A percentile compares a stretch with the other conserved stretches of the same genome.
Evolutionary conservation across 2,797 vertebrate genomes (phyloP).

Genomic region (Tokudaia tokunoshimensis): DNA sequence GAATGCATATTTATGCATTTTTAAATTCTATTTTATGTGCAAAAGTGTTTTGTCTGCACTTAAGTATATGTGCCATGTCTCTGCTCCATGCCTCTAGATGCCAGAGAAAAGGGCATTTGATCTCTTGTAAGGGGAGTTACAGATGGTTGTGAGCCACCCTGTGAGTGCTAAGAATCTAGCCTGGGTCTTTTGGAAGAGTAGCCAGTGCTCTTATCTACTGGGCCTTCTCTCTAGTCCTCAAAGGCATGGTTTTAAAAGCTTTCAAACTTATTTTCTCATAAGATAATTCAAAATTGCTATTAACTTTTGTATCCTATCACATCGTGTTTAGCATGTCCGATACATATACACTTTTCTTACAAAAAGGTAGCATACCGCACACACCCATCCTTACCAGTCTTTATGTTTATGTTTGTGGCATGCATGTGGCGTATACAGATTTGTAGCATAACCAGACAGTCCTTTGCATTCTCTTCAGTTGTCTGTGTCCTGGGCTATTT

Average conservation of each 20-base stretch:
- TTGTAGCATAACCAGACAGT: not conserved
- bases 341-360: not conserved
- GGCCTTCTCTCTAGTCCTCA: not conserved
- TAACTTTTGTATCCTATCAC: not conserved
- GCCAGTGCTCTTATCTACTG: not conserved
- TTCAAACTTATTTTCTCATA: not conserved
- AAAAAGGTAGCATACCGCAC: not conserved
- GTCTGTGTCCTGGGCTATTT: too few species aligned
- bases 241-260: not conserved
- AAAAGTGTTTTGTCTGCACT: not conserved
- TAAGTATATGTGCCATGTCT: not conserved
- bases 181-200: not conserved
- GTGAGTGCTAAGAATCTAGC: not conserved
- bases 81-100: not conserved
- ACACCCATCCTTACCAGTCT: not conserved
- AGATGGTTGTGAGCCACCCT: not conserved
- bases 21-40: not conserved
- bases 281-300: not conserved
- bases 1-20: not conserved
- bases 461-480: not conserved
- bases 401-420: not conserved
- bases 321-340: not conserved
- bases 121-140: not conserved
- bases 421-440: not conserved
- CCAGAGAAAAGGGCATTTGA: not conserved